Evolutionary conservation across 2,113 vertebrate species (phyloP).

Genomic region (Rhinoptilus africanus): DNA sequence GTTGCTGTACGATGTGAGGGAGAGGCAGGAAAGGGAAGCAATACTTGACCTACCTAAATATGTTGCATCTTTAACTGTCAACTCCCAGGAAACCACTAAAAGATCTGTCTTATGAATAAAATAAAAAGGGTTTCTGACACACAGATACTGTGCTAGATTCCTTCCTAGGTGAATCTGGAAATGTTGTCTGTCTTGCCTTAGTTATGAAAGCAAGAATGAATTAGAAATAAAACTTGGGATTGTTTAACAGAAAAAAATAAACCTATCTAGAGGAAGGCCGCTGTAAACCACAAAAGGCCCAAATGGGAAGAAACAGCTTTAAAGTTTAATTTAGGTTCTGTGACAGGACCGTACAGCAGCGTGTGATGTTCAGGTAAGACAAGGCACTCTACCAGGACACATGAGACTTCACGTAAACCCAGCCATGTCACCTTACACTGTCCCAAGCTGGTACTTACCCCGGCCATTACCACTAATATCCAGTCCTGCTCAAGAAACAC

Average conservation of each 20-base stretch:
- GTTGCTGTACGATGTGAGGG: neutral
- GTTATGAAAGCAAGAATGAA: neutral
- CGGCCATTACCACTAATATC: neutral
- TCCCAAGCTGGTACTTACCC: neutral
- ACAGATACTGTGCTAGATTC: neutral
- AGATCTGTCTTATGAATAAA: neutral
- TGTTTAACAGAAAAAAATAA: neutral
- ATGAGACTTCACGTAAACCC: neutral
- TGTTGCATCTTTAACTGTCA: neutral
- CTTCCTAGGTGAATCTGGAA: neutral
- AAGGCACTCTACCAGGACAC: neutral
- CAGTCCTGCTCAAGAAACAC: neutral
- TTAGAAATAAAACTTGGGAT: neutral
- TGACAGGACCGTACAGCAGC: neutral
- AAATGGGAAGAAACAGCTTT: neutral
- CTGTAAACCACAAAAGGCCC: neutral
- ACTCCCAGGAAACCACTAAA: neutral
- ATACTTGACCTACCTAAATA: neutral
- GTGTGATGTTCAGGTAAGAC: neutral
- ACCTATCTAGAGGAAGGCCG: neutral
- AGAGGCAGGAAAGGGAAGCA: neutral
- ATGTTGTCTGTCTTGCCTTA: neutral
- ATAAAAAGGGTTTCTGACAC: neutral
- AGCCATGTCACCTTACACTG: neutral
- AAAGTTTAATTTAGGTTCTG: neutral